Conservation (phyloP, 1,140 invertebrate genomes). For the Aphelenchoides fujianensis region DNA sequence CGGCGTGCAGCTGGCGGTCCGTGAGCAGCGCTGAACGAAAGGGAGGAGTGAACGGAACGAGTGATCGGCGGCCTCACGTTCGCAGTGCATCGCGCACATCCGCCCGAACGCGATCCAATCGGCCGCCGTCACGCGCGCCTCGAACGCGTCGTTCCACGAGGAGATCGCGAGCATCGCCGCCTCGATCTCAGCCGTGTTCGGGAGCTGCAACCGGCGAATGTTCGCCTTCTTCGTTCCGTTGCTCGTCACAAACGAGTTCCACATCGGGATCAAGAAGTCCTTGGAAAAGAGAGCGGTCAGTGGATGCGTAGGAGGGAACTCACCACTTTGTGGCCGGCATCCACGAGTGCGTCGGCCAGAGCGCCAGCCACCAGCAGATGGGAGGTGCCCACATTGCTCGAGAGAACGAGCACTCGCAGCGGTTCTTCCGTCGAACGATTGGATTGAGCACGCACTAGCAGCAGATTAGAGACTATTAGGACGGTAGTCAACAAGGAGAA, state of each 20-base stretch:
- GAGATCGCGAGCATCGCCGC: no score
- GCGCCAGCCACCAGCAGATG: background rate
- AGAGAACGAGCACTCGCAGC: background rate
- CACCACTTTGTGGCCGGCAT: slow-evolving; percentile 4
- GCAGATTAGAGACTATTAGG: no score
- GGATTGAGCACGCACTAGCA: no score
- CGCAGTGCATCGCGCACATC: background rate
- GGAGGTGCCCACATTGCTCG: background rate
- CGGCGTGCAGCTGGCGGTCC: background rate
- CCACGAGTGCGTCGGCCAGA: slow-evolving; percentile 9
- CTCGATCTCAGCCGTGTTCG: background rate
- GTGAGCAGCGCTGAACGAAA: background rate
- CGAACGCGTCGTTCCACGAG: no score
- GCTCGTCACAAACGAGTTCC: background rate
- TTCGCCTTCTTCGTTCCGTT: background rate
- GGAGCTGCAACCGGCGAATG: background rate
- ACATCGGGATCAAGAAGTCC: slow-evolving; percentile 9
- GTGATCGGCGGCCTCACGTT: no score
- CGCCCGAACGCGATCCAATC: background rate
- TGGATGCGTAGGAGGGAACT: background rate
- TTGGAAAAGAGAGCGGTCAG: background rate
- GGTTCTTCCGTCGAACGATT: no score
- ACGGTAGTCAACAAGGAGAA: no score
- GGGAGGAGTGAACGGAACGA: no score
- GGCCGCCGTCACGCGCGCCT: background rate